Base-by-base conservation (phyloP, 2,113 vertebrate genomes). In the Coreoperca whiteheadi region DNA sequence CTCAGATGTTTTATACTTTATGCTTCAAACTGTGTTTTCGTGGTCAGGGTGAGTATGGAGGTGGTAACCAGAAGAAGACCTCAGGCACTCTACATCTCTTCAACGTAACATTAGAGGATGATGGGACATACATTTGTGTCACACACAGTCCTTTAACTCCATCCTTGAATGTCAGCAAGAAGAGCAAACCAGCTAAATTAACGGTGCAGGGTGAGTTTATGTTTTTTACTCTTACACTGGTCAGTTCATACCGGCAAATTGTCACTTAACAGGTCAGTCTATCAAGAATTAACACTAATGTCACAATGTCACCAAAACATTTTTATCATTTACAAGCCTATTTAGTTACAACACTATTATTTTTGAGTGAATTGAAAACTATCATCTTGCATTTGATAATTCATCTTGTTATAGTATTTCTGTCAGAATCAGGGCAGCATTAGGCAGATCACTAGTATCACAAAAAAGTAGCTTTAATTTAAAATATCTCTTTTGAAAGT, bases 11-110 rank as follows among this genome's bases (percentile, higher is more conserved):
- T 25, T 39, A 20, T 5, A 41, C 5, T n/a, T 4, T 8, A 50
- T 65, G n/a, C 15, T 63, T 50, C 12, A 4, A 37, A 14, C 23
- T 50, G 25, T 72, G 65, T 82, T 79, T 60, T 57, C 18, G 2
- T 77, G 51, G 74, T 60, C 77, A 96, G 96, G 96, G 94, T 30
- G 94, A 93, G 32, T 96, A 94, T 74, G 95, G 95, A 76, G 95
- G 95, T 4, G 95, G 95, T 1, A 87, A 79, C 48, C 89, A 95
- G 82, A 93, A 64, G 85, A 96, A 96, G 85, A 96, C 91, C 1
- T 94, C 95, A 46, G 91, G 94, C 54, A 95, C 94, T 0, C 86
- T 96, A 39, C 93, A 92, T 85, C 77, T 96, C 43, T 65, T 82
- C 77, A 94, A 94, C 10, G 72, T 93, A 48, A 95, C 94, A 16